Evolutionary conservation across 2,888 invertebrate species (phyloP).

Genomic region (Drosophila rellima): DNA sequence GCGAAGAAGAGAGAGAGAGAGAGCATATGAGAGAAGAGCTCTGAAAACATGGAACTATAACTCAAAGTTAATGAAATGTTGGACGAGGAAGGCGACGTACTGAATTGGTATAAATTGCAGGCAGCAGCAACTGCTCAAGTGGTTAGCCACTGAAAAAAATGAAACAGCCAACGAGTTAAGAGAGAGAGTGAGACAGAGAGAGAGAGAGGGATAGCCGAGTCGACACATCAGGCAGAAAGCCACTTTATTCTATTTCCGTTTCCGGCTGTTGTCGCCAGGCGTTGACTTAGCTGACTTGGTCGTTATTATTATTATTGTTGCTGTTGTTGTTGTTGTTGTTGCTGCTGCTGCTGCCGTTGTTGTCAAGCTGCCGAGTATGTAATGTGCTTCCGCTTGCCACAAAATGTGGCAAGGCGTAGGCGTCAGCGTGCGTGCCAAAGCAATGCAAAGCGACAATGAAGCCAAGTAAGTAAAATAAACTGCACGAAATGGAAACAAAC

Average conservation of each 20-base stretch:
- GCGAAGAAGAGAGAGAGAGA: neutral
- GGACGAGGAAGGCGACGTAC: constrained; percentile 51
- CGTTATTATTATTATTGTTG: constrained; percentile 1
- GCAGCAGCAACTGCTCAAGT: constrained; percentile 42
- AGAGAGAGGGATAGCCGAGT: neutral
- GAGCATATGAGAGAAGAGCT: neutral
- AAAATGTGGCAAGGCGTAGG: constrained; percentile 59
- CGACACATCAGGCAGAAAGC: constrained; percentile 72
- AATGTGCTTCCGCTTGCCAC: constrained; percentile 78
- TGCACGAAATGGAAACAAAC: constrained; percentile 51
- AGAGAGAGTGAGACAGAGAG: neutral
- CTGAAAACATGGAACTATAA: constrained; percentile 53
- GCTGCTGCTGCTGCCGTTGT: constrained; percentile 39
- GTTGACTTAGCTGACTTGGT: constrained; percentile 28
- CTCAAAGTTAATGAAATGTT: constrained; percentile 73
- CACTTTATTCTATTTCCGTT: constrained; percentile 81
- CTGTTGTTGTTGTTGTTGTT: constrained; percentile 20
- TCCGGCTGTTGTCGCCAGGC: constrained; percentile 74
- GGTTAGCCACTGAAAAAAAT: constrained; percentile 38
- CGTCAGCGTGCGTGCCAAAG: constrained; percentile 59
- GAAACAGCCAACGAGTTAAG: constrained; percentile 40
- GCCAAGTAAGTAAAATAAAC: constrained; percentile 58
- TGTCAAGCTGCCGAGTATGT: constrained; percentile 77
- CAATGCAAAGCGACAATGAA: constrained; percentile 59
- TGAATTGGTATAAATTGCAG: constrained; percentile 70